Base-by-base conservation (phyloP, 2,888 invertebrate species). In the Elegia similella region DNA sequence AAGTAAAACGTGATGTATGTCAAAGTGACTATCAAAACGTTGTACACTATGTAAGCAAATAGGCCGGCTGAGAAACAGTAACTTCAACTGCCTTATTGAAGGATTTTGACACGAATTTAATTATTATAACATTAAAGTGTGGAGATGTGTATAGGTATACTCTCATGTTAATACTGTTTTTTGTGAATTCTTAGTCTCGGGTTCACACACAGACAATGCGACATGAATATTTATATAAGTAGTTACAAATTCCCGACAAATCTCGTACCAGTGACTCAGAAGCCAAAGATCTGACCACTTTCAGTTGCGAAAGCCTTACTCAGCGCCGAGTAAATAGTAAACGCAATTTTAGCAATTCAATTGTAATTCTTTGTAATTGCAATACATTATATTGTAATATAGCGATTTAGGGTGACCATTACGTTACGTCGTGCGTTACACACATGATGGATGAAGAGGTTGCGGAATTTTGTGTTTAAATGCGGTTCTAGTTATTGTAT, bases 241-340 rank as follows among this genome's bases (percentile, higher is more conserved):
- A 48, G 10, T 48, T 48, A 13, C 48, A 32, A 30, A 32, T 15
- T 30, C 38, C n/a, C 38, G 15, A 15, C 17, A 46, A n/a, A n/a
- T 30, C 47, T 48, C 32, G 13, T 47, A 6, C 23, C 23, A 13
- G 57, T 64, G 63, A 64, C 30, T 64, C 63, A 64, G 59, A 42
- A 48, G 50, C 44, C 13, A 38, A 42, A 52, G 59, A 56, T 56
- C 53, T 61, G 63, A 61, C 61, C 61, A 62, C 60, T 62, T 57
- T 59, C 59, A 46, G 52, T 64, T 64, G 61, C 60, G 59, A 61
- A 61, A 63, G 38, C 57, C 59, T 61, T 59, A 60, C 59, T 43
- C 34, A 38, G 34, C 34, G 42, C 58, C 57, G 53, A 58, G 52
- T 53, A 60, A 56, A 48, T 23, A 53, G 42, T 42, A 8, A 23